These are phyloP conservation scores for Drosophila albomicans DNA, from an alignment of 1,140 invertebrate species.

Conservation along the genomic window DNA sequence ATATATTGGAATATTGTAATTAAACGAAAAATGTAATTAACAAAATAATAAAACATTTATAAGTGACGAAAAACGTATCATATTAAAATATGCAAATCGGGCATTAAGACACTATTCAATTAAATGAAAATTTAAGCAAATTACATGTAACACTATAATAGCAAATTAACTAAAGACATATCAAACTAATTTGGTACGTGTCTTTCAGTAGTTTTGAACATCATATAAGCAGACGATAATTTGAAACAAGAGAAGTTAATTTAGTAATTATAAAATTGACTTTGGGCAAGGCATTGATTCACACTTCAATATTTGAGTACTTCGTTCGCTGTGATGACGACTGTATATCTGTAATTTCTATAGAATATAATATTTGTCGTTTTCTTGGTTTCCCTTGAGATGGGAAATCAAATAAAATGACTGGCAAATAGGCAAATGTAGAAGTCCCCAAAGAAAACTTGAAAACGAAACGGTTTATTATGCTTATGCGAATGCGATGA, in stretches of 20 bases:
- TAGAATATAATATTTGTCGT: slow-evolving; percentile 36
- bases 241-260: neutral
- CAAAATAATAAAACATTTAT: no score
- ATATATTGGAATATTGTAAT: no score
- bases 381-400: slow-evolving; percentile 20
- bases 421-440: slow-evolving; percentile 70
- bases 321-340: neutral
- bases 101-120: slow-evolving; percentile 40
- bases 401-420: slow-evolving; percentile 75
- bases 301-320: neutral
- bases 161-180: slow-evolving; percentile 43
- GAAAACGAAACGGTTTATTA: slow-evolving; percentile 81
- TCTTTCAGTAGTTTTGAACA: neutral
- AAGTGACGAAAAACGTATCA: no score
- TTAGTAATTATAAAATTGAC: neutral
- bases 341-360: slow-evolving; percentile 53
- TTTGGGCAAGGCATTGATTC: slow-evolving; percentile 3
- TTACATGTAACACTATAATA: slow-evolving; percentile 2
- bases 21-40: no score
- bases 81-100: slow-evolving; percentile 29
- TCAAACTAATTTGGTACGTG: neutral
- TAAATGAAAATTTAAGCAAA: slow-evolving; percentile 64
- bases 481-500: slow-evolving; percentile 82
- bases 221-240: neutral
- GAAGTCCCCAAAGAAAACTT: slow-evolving; percentile 61